Conservation (phyloP, 1,140 invertebrate species). For the Zaprionus nigranus region DNA sequence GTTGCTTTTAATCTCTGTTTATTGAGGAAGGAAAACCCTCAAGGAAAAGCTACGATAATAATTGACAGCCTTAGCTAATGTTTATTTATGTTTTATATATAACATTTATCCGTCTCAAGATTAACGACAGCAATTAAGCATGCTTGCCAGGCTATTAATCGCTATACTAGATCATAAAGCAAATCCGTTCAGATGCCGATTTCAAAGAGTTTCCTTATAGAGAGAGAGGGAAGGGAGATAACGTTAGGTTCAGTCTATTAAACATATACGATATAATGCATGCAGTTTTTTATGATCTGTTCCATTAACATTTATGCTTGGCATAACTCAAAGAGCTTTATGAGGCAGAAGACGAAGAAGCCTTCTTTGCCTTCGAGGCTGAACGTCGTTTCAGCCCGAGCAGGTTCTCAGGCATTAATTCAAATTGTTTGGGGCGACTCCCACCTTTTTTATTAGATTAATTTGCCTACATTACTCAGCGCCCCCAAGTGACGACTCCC, state of each 20-base stretch:
- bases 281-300: neutral
- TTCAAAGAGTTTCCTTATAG: neutral
- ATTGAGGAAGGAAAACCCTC: neutral
- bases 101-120: neutral
- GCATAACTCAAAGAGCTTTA: conserved; percentile 5
- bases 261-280: neutral
- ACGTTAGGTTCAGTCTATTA: neutral
- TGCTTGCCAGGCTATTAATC: neutral
- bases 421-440: conserved; percentile 41
- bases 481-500: conserved; percentile 55
- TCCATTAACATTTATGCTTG: conserved; percentile 1
- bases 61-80: neutral
- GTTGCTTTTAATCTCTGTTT: neutral
- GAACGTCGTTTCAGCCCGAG: neutral
- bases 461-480: conserved; percentile 74
- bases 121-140: conserved; percentile 5
- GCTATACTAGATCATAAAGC: neutral
- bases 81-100: neutral
- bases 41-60: neutral
- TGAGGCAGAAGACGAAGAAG: neutral
- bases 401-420: conserved; percentile 21
- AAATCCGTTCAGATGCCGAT: neutral
- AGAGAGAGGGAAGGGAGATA: neutral
- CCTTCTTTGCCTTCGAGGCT: no score
- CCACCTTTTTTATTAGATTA: conserved; percentile 82